These are phyloP conservation scores for Sebastes elongatus DNA, from an alignment of 2,797 vertebrate genomes.

Conservation along the genomic window DNA sequence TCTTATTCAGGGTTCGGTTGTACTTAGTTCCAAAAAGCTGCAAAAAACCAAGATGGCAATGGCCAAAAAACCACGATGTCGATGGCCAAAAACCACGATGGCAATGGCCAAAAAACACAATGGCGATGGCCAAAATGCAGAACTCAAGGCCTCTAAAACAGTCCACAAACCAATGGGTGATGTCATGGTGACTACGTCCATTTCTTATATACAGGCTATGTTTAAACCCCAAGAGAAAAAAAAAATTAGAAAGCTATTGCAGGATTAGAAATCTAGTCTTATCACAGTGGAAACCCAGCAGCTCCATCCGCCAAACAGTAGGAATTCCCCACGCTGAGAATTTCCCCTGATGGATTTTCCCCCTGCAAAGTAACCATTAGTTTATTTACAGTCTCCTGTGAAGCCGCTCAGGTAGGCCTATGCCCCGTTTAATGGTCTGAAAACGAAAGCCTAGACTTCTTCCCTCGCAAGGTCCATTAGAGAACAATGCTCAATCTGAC, in stretches of 20 bases:
- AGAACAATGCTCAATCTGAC: conserved; percentile 66
- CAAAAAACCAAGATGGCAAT: neutral
- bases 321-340: neutral
- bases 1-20: neutral
- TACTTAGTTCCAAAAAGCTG: neutral
- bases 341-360: conserved; percentile 1
- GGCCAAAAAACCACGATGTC: too few species aligned
- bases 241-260: neutral
- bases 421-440: conserved; percentile 64
- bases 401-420: conserved; percentile 46
- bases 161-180: too few species aligned
- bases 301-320: neutral
- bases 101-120: too few species aligned
- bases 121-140: too few species aligned
- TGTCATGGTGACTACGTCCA: too few species aligned
- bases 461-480: conserved; percentile 65
- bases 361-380: conserved; percentile 30
- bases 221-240: neutral
- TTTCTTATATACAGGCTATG: neutral
- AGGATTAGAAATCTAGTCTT: neutral
- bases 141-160: too few species aligned
- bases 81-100: too few species aligned
- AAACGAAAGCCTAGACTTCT: conserved; percentile 51
- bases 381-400: conserved; percentile 44
- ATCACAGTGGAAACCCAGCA: neutral